Evolutionary conservation across 1,140 invertebrate genomes (phyloP).

Genomic region (Lasioglossum baleicum): DNA sequence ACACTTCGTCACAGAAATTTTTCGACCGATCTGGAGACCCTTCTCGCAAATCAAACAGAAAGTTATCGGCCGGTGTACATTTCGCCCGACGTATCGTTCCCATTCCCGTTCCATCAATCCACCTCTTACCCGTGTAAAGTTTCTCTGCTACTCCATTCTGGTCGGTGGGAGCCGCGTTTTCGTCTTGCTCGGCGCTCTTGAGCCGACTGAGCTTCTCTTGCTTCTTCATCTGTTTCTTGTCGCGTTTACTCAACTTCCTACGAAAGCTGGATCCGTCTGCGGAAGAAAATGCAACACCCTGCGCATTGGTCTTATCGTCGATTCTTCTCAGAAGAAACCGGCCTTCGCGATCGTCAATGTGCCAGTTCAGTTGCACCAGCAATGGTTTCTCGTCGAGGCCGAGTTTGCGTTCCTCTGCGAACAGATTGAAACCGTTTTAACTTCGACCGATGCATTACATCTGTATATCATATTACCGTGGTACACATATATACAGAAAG

Average conservation of each 20-base stretch:
- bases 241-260: constrained; percentile 97
- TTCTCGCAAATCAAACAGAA: no score
- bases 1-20: no score
- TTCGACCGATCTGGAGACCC: no score
- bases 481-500: no score
- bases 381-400: constrained; percentile 95
- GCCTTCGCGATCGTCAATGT: constrained; percentile 98
- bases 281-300: constrained; percentile 80
- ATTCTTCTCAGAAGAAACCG: constrained; percentile 95
- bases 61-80: no score
- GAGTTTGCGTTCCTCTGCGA: constrained; percentile 92
- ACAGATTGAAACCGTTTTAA: constrained; percentile 16
- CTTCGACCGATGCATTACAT: no score
- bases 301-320: constrained; percentile 87
- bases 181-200: constrained; percentile 85
- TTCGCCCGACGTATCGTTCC: no score
- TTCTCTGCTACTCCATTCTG: constrained; percentile 95
- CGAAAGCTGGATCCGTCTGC: constrained; percentile 86
- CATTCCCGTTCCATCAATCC: not conserved
- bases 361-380: constrained; percentile 99
- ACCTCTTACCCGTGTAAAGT: constrained; percentile 89
- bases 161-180: constrained; percentile 85
- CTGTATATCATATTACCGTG: no score
- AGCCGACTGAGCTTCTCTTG: constrained; percentile 94
- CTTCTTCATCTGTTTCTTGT: constrained; percentile 99